A percentile compares a stretch with the other conserved stretches of the same genome.
Evolutionary conservation across 2,113 vertebrate species (phyloP).

Genomic region (Boleophthalmus pectinirostris): DNA sequence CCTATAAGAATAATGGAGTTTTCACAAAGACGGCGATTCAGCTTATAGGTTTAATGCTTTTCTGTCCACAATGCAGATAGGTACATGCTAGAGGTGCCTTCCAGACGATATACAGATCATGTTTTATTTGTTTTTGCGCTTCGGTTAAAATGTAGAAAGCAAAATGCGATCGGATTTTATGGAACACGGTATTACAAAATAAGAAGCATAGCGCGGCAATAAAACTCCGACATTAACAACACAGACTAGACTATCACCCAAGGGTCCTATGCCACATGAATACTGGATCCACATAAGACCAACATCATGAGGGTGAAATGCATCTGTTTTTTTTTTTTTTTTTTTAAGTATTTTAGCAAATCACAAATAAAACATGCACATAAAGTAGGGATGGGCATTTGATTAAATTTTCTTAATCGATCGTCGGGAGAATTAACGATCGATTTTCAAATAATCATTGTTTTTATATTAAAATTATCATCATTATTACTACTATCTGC

Average conservation of each 20-base stretch:
- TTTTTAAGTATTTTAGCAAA: no score
- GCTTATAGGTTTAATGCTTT: slow-evolving; percentile 35
- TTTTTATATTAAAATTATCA: no score
- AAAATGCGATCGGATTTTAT: slow-evolving; percentile 21
- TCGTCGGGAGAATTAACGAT: no score
- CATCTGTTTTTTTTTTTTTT: no score
- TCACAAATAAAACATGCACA: no score
- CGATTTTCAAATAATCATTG: no score
- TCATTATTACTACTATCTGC: no score
- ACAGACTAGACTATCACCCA: background rate
- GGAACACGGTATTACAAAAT: slow-evolving; percentile 15
- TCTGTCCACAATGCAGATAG: slow-evolving; percentile 25
- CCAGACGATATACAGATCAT: background rate
- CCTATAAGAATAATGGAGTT: slow-evolving; percentile 45
- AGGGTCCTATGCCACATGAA: background rate
- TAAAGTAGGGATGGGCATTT: no score
- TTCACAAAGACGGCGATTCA: slow-evolving; percentile 17
- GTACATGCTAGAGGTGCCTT: slow-evolving; percentile 13
- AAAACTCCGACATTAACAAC: background rate
- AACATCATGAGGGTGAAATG: no score
- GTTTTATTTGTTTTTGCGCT: slow-evolving; percentile 36
- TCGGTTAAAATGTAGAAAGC: slow-evolving; percentile 2
- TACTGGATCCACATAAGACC: background rate
- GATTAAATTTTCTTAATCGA: no score
- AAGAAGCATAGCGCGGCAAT: background rate